phyloP scores from a whole-genome alignment of 2,888 invertebrate genomes.

The Hypena proboscidalis region DNA sequence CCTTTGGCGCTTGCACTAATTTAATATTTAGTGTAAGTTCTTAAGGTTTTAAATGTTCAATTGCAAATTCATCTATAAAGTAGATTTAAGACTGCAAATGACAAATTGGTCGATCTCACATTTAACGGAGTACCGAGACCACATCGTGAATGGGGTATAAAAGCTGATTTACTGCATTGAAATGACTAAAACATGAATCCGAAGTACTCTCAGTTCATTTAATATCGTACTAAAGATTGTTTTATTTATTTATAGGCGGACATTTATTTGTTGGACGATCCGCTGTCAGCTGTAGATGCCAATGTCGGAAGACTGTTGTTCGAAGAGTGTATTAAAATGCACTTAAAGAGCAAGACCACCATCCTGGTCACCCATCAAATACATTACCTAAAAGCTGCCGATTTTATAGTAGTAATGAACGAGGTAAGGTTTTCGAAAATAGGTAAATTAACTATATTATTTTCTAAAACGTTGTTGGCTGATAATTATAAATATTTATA shows the following conservation, averaged over 20 bases:
- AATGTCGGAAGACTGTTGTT: conserved; percentile 91
- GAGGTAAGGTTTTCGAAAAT: conserved; percentile 51
- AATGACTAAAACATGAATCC: neutral
- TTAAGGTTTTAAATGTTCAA: too few species aligned
- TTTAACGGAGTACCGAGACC: too few species aligned
- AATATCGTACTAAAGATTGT: neutral
- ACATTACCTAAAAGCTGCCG: conserved; percentile 83
- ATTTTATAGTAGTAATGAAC: conserved; percentile 84
- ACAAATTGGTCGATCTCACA: too few species aligned
- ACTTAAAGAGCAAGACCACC: conserved; percentile 87
- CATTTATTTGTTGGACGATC: conserved; percentile 92
- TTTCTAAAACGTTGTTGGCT: too few species aligned
- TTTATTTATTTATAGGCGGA: conserved; percentile 83
- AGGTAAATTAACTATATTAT: too few species aligned
- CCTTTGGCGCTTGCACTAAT: too few species aligned
- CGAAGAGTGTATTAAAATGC: conserved; percentile 88
- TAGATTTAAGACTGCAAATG: too few species aligned
- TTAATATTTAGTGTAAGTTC: too few species aligned
- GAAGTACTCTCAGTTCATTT: neutral
- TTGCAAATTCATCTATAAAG: too few species aligned
- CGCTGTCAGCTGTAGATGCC: conserved; percentile 92
- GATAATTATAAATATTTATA: too few species aligned
- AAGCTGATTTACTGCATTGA: too few species aligned
- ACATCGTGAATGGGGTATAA: too few species aligned
- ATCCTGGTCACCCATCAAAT: conserved; percentile 95